Evolutionary conservation across 1,140 invertebrate genomes (phyloP), one percentile per base, ranked within the genome.

Genomic region (Magallana angulata): DNA sequence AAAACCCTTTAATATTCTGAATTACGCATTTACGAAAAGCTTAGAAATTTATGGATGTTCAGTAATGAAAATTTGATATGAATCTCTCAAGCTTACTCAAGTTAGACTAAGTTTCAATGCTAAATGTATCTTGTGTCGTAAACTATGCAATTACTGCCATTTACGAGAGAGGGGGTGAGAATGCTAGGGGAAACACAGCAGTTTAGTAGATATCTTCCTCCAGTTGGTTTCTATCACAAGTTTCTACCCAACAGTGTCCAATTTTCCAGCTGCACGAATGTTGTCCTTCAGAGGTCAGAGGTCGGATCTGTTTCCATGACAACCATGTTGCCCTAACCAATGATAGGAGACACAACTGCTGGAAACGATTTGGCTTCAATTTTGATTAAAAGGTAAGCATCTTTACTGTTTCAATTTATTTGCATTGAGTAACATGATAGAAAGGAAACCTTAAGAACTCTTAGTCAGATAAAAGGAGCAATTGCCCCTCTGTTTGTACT

Each of bases 31-130:
- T 76, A 76, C 30, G 68, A 76, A 76, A 76, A 76, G 68, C 68
- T 76, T 76, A 76, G 68, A 76, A 76, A 76, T 76, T 76, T 76
- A 76, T 76, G 68, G 68, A 76, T 76, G 68, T 76, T 76, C 30
- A 76, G 68, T 76, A 76, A 76, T 76, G 68, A 76, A 76, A 76
- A 76, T 76, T 76, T 76, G 68, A 76, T 76, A 76, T 76, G 68
- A 76, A 76, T 76, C 68, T 68, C 64, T 68, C 64, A 30, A 62
- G 60, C 68, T 30, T 24, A 30, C 24, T 30, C 8, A 30, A 36
- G 24, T 76, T 76, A 76, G 68, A 30, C 68, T 76, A 30, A 76
- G 68, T 76, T 24, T 76, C 68, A 76, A 76, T 76, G 68, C 24
- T 30, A 76, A 30, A 76, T 60, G 60, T 60, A 84, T 60, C 59